Percentiles rank a stretch among this genome's conserved stretches.
These are phyloP conservation scores for Heterotilapia buettikoferi DNA, from an alignment of 2,113 vertebrate genomes.

Conservation along the genomic window DNA sequence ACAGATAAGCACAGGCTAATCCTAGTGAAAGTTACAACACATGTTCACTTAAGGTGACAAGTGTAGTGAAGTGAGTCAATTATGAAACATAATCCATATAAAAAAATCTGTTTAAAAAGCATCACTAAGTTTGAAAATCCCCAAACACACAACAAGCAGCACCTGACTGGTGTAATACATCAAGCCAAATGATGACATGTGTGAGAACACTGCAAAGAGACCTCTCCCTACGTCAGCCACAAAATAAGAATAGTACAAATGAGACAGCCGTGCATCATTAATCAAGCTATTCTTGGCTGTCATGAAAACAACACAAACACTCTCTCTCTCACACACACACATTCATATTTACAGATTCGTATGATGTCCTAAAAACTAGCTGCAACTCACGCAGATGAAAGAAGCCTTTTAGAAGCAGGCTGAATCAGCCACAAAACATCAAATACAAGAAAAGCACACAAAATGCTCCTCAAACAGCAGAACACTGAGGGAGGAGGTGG, in stretches of 20 bases:
- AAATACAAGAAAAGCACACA: neutral
- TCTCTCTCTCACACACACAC: neutral
- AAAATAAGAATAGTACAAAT: slow-evolving; percentile 18
- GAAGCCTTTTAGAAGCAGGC: neutral
- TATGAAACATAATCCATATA: neutral
- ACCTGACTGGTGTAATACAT: neutral
- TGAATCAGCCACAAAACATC: neutral
- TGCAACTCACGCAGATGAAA: slow-evolving; percentile 20
- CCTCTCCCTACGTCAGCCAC: neutral
- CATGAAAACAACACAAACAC: neutral
- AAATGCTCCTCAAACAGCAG: neutral
- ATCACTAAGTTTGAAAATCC: neutral
- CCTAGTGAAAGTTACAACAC: neutral
- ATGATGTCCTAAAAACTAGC: neutral
- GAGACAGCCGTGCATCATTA: neutral
- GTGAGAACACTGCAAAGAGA: neutral
- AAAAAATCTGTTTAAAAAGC: neutral
- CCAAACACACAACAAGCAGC: neutral
- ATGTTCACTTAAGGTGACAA: neutral
- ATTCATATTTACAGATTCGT: neutral
- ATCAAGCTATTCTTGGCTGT: slow-evolving; percentile 18
- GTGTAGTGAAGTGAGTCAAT: neutral
- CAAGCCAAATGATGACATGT: neutral
- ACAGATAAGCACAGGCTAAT: neutral
- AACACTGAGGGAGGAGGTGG: neutral